Percentiles rank a stretch among this genome's conserved stretches.
phyloP scores from a whole-genome alignment of 2,797 vertebrate genomes.

The Chaenodraco wilsoni region DNA sequence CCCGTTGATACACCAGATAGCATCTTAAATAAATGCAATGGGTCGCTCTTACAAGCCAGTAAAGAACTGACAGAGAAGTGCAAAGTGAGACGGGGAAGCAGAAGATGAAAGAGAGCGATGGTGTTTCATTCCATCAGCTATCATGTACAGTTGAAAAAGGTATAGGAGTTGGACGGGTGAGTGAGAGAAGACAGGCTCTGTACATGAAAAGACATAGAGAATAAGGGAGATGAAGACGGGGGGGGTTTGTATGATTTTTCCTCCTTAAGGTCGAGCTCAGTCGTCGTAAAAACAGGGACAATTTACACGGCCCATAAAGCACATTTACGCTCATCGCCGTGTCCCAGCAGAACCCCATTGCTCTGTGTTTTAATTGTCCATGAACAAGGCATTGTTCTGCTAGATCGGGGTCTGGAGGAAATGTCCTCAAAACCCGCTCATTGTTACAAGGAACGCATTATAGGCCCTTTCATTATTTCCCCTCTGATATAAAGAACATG shows the following conservation, averaged over 20 bases:
- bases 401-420: conserved; percentile 71
- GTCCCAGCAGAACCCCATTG: conserved; percentile 74
- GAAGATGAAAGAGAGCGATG: conserved; percentile 39
- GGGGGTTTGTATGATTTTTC: conserved; percentile 46
- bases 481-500: conserved; percentile 79
- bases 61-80: conserved; percentile 25
- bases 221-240: conserved; percentile 41
- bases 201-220: conserved; percentile 40
- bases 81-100: conserved; percentile 34
- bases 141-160: conserved; percentile 29
- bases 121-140: conserved; percentile 40
- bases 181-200: conserved; percentile 16
- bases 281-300: conserved; percentile 67
- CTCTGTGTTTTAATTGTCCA: conserved; percentile 83
- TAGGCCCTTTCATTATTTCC: conserved; percentile 78
- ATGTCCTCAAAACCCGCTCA: conserved; percentile 72
- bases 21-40: conserved; percentile 48
- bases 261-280: conserved; percentile 71
- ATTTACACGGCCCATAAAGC: conserved; percentile 80
- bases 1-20: conserved; percentile 23
- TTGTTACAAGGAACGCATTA: conserved; percentile 80
- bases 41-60: conserved; percentile 29
- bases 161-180: conserved; percentile 6
- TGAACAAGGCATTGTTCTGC: conserved; percentile 80
- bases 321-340: conserved; percentile 73